Percentiles rank a stretch among this genome's conserved stretches.
Conservation (phyloP, 2,888 invertebrate species). For the Neria commutata region DNA sequence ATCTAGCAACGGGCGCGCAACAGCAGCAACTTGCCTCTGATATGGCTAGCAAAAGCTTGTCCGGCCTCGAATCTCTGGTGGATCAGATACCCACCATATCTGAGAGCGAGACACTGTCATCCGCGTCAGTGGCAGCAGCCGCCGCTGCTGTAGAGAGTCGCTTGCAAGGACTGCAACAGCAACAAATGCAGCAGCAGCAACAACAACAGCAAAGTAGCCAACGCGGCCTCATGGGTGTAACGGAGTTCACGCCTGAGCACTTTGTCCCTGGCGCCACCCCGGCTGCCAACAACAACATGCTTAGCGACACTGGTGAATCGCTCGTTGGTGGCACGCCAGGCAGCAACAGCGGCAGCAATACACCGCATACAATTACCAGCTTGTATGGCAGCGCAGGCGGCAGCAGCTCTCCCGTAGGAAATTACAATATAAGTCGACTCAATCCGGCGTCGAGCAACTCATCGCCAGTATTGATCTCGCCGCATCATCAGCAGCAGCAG, state of each 20-base stretch:
- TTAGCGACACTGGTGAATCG: slow-evolving; percentile 7
- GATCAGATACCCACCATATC: slow-evolving; percentile 91
- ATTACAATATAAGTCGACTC: slow-evolving; percentile 18
- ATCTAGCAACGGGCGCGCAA: slow-evolving; percentile 6
- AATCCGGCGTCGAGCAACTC: slow-evolving; percentile 23
- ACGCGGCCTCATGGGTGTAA: too few species aligned
- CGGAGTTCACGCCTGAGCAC: too few species aligned
- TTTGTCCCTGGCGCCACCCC: background rate
- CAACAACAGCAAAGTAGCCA: too few species aligned
- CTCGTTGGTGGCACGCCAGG: background rate
- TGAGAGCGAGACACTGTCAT: slow-evolving; percentile 66
- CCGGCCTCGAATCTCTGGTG: slow-evolving; percentile 85
- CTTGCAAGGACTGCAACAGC: slow-evolving; percentile 41
- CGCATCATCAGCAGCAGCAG: slow-evolving; percentile 14
- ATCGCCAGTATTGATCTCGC: slow-evolving; percentile 19
- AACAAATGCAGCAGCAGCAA: slow-evolving; percentile 26
- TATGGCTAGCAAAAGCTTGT: slow-evolving; percentile 83
- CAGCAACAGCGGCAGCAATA: slow-evolving; percentile 21
- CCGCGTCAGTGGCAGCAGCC: slow-evolving; percentile 40
- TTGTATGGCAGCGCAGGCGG: slow-evolving; percentile 8
- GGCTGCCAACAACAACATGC: background rate
- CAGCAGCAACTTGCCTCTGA: slow-evolving; percentile 60
- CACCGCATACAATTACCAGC: slow-evolving; percentile 14
- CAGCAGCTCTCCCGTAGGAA: slow-evolving; percentile 19
- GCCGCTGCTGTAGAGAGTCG: slow-evolving; percentile 49